Conservation (phyloP, 2,797 vertebrate genomes). For the Siniperca undulata region DNA sequence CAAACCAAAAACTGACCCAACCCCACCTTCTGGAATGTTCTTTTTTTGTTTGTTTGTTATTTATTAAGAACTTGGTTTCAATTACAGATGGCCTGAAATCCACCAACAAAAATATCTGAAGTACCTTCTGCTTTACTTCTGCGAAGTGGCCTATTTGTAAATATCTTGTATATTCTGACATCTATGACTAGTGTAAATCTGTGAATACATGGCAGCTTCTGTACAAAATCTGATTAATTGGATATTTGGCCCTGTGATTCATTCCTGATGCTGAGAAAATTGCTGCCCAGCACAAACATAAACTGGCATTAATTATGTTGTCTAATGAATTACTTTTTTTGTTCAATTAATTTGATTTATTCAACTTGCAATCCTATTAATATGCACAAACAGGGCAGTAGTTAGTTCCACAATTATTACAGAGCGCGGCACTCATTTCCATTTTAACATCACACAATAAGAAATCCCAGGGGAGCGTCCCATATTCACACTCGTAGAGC, state of each 20-base stretch:
- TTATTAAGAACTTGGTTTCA: slow-evolving; percentile 21
- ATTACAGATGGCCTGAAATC: slow-evolving; percentile 53
- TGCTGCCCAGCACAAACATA: slow-evolving; percentile 62
- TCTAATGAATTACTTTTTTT: slow-evolving; percentile 81
- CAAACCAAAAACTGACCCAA: too few species aligned
- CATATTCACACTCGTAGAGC: slow-evolving; percentile 51
- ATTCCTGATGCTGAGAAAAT: slow-evolving; percentile 65
- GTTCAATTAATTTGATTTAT: slow-evolving; percentile 76
- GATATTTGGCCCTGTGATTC: slow-evolving; percentile 58
- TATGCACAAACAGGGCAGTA: slow-evolving; percentile 73
- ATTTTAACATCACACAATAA: slow-evolving; percentile 78
- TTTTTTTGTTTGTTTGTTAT: not conserved
- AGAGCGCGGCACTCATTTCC: slow-evolving; percentile 73
- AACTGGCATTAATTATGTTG: slow-evolving; percentile 77
- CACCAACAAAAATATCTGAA: slow-evolving; percentile 49
- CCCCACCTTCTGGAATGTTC: too few species aligned
- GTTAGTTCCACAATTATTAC: slow-evolving; percentile 80
- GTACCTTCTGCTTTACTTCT: slow-evolving; percentile 45
- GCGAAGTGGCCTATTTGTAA: slow-evolving; percentile 43
- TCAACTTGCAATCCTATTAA: slow-evolving; percentile 60
- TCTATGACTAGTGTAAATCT: slow-evolving; percentile 21
- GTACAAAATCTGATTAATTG: slow-evolving; percentile 64
- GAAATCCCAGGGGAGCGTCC: slow-evolving; percentile 69
- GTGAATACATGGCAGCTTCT: slow-evolving; percentile 44
- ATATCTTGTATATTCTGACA: slow-evolving; percentile 40